These are phyloP conservation scores for Amphiduros pacificus DNA, from an alignment of 2,888 invertebrate species.

Conservation along the genomic window DNA sequence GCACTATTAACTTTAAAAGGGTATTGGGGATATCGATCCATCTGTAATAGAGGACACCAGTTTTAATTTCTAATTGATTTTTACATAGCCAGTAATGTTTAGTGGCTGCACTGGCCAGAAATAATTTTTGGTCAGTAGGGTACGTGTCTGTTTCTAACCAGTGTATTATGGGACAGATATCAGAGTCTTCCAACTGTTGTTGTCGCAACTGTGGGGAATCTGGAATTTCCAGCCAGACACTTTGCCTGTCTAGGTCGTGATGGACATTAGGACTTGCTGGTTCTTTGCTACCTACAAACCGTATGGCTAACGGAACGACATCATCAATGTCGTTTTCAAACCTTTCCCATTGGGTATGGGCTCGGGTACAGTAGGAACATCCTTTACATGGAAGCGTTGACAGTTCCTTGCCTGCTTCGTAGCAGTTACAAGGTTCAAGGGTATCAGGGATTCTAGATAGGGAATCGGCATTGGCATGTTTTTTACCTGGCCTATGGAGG, in stretches of 20 bases:
- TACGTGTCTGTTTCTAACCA: too few species aligned
- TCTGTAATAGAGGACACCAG: not conserved
- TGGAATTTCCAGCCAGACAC: too few species aligned
- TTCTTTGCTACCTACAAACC: not conserved
- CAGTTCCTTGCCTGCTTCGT: not conserved
- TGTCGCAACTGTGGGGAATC: too few species aligned
- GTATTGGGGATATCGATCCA: not conserved
- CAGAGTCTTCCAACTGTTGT: too few species aligned
- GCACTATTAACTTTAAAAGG: not conserved
- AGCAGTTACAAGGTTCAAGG: not conserved
- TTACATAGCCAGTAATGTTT: not conserved
- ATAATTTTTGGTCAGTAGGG: too few species aligned
- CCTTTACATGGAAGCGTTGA: not conserved
- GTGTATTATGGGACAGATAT: too few species aligned
- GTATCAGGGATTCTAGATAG: not conserved
- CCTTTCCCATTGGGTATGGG: not conserved
- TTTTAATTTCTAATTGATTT: not conserved
- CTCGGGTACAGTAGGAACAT: not conserved
- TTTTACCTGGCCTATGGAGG: not conserved
- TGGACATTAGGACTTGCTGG: too few species aligned
- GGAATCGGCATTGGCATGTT: constrained; percentile 1
- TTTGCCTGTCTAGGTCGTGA: too few species aligned
- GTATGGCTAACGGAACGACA: not conserved
- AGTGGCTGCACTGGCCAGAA: too few species aligned
- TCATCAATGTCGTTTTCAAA: not conserved